Percentiles rank a stretch among this genome's conserved stretches.
Conservation (phyloP, 2,888 invertebrate species). For the Lutraria lutraria region DNA sequence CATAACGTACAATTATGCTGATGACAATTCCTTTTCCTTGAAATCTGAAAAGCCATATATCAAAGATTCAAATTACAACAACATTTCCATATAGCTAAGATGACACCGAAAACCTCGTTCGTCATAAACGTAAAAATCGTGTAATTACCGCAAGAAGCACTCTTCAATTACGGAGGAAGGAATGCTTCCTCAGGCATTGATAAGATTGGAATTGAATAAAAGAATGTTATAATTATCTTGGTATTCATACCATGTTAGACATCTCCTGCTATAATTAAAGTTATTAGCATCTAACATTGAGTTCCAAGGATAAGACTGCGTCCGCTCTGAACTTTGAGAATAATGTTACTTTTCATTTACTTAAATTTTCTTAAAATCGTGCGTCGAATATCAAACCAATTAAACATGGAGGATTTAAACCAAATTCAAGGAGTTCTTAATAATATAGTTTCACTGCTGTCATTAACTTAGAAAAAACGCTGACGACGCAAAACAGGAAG, state of each 20-base stretch:
- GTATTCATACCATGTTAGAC: not conserved
- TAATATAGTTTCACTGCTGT: too few relatives aligned
- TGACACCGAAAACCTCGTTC: not conserved
- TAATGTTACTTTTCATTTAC: too few relatives aligned
- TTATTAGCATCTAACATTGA: not conserved
- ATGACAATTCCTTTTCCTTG: too few relatives aligned
- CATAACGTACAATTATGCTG: too few relatives aligned
- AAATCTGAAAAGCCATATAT: not conserved
- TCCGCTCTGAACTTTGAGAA: too few relatives aligned
- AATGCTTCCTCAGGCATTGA: not conserved
- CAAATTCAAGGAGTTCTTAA: too few relatives aligned
- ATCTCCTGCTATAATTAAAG: not conserved
- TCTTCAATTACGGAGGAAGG: not conserved
- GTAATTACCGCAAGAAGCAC: not conserved
- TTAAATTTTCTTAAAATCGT: too few relatives aligned
- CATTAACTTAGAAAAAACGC: not conserved
- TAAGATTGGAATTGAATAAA: not conserved
- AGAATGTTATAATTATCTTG: not conserved
- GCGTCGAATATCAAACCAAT: too few relatives aligned
- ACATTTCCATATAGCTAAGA: not conserved
- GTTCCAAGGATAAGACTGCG: too few relatives aligned
- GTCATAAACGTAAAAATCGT: not conserved
- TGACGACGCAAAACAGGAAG: not conserved
- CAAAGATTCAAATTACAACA: not conserved
- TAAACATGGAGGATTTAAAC: too few relatives aligned